These are phyloP conservation scores for Chiropotes sagulatus DNA, from an alignment of 2,797 vertebrate species.

Conservation along the genomic window DNA sequence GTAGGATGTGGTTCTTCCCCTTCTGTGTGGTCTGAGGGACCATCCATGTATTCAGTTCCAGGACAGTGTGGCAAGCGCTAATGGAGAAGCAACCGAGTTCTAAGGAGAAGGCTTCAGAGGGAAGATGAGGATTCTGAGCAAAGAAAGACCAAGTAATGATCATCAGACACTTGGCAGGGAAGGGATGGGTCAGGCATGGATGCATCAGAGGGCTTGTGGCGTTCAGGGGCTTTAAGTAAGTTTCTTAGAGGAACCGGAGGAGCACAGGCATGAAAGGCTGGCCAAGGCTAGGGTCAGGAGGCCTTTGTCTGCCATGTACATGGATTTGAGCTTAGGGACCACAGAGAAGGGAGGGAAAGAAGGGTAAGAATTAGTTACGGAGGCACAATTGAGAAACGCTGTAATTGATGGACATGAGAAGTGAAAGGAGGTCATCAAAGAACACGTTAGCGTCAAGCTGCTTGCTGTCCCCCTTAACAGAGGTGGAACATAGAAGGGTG, in stretches of 20 bases:
- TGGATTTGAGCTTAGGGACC: neutral
- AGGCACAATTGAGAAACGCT: neutral
- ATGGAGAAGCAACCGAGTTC: rapidly evolving
- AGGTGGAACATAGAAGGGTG: too few species aligned
- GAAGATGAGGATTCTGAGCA: neutral
- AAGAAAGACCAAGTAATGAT: rapidly evolving
- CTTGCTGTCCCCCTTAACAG: neutral
- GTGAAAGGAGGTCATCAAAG: neutral
- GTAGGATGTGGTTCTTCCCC: neutral
- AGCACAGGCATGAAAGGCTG: neutral
- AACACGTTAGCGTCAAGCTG: neutral
- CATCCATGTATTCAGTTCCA: neutral
- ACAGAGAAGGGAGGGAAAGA: too few species aligned
- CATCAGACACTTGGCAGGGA: neutral
- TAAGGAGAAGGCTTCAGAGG: too few species aligned
- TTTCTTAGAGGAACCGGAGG: neutral
- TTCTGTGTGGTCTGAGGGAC: neutral
- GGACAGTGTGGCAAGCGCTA: neutral
- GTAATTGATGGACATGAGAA: neutral
- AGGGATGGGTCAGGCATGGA: neutral
- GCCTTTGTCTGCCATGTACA: rapidly evolving
- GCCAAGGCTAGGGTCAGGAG: neutral
- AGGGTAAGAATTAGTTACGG: neutral
- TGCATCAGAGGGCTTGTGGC: neutral
- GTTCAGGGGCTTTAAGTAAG: too few species aligned